phyloP scores from a whole-genome alignment of 1,140 invertebrate genomes.

The Trichonephila clavata region DNA sequence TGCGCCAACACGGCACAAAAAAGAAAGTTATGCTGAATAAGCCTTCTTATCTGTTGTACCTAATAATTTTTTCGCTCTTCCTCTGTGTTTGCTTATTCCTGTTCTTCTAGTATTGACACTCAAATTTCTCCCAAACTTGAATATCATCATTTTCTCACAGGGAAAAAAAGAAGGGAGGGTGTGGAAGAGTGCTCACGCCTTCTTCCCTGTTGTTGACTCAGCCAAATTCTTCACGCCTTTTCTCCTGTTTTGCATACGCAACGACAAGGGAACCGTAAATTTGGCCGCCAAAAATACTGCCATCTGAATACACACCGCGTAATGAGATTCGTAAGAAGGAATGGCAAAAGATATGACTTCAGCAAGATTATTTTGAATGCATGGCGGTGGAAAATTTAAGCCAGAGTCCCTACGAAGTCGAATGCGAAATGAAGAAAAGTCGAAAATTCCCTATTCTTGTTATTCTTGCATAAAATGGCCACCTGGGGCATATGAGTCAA shows the following conservation, averaged over 20 bases:
- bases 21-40: neutral
- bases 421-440: conserved; percentile 72
- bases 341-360: conserved; percentile 70
- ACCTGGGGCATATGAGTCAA: conserved; percentile 76
- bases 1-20: neutral
- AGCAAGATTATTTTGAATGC: conserved; percentile 71
- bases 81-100: conserved; percentile 37
- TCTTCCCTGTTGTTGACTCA: conserved; percentile 66
- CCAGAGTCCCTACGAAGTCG: conserved; percentile 33
- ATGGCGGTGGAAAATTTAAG: conserved; percentile 66
- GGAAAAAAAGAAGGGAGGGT: neutral
- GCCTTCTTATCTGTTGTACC: neutral
- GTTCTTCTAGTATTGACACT: conserved; percentile 50
- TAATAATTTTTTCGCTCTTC: conserved; percentile 49
- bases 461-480: conserved; percentile 76
- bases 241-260: conserved; percentile 68
- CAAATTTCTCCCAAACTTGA: conserved; percentile 67
- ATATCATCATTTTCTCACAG: conserved; percentile 65
- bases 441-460: conserved; percentile 72
- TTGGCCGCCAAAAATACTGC: conserved; percentile 50
- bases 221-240: conserved; percentile 65
- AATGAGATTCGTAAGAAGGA: conserved; percentile 70
- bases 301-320: conserved; percentile 54
- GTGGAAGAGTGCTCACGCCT: conserved; percentile 25
- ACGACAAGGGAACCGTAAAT: conserved; percentile 70